phyloP scores from a whole-genome alignment of 2,888 invertebrate species.

The Leptopilina myrica region DNA sequence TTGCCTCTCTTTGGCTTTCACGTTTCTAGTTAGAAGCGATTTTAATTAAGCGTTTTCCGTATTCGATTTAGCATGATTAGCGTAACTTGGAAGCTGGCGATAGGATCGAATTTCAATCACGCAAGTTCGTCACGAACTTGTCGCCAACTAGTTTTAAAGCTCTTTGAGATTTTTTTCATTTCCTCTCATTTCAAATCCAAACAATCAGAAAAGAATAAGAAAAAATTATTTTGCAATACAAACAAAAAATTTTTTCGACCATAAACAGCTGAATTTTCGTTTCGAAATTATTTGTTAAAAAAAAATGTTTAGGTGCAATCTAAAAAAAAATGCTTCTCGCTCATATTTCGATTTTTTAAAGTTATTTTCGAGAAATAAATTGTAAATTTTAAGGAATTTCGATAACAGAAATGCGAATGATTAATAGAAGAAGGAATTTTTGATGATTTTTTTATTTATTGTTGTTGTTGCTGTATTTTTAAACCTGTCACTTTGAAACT shows the following conservation, averaged over 20 bases:
- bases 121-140: conserved; percentile 43
- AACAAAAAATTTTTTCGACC: no score
- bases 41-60: conserved; percentile 51
- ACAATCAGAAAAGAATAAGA: no score
- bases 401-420: not conserved
- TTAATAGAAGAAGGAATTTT: not conserved
- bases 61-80: conserved; percentile 48
- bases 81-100: conserved; percentile 45
- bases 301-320: no score
- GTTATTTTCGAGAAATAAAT: no score
- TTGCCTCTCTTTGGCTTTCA: conserved; percentile 46
- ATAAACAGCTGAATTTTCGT: not conserved
- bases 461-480: not conserved
- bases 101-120: conserved; percentile 53
- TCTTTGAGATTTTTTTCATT: conserved; percentile 26
- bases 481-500: conserved; percentile 17
- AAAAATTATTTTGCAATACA: no score
- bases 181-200: not conserved
- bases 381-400: no score
- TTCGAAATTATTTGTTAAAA: not conserved
- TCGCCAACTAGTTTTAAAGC: conserved; percentile 37
- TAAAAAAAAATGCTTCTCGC: no score
- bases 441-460: not conserved
- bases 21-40: conserved; percentile 50
- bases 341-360: no score